Percentiles rank a stretch among this genome's conserved stretches.
Conservation (phyloP, 2,888 invertebrate species). For the Anorthoa munda region DNA sequence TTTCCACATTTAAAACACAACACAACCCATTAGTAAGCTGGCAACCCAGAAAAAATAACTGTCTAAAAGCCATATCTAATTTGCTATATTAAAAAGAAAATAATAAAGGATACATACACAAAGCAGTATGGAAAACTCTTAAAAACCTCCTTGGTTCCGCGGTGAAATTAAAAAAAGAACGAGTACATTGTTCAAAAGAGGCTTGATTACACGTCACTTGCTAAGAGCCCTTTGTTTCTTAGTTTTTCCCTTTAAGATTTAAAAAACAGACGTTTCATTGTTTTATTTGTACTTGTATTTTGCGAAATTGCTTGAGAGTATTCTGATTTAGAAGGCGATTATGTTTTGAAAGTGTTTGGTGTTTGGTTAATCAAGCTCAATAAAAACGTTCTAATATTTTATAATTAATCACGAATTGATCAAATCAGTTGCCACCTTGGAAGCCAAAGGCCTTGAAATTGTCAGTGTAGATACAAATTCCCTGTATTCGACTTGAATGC, state of each 20-base stretch:
- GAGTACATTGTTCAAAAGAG: constrained; percentile 80
- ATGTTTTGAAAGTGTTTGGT: not conserved
- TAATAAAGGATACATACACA: constrained; percentile 43
- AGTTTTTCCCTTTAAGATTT: constrained; percentile 71
- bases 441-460: no score
- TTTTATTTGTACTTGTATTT: constrained; percentile 55
- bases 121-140: constrained; percentile 61
- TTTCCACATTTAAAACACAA: constrained; percentile 2
- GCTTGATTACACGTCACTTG: constrained; percentile 85
- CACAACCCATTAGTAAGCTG: not conserved
- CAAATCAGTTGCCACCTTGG: no score
- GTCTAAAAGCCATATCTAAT: not conserved
- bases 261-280: constrained; percentile 59
- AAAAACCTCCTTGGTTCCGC: constrained; percentile 65
- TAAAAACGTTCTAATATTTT: no score
- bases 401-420: no score
- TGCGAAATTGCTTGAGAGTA: constrained; percentile 31
- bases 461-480: no score
- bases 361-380: not conserved
- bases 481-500: no score
- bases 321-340: constrained; percentile 14
- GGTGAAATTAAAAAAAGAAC: constrained; percentile 78
- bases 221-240: constrained; percentile 80
- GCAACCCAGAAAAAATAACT: not conserved
- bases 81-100: constrained; percentile 11